A percentile compares a stretch with the other conserved stretches of the same genome.
These are phyloP conservation scores for Chrysomela aeneicollis DNA, from an alignment of 2,888 invertebrate species.

Conservation along the genomic window DNA sequence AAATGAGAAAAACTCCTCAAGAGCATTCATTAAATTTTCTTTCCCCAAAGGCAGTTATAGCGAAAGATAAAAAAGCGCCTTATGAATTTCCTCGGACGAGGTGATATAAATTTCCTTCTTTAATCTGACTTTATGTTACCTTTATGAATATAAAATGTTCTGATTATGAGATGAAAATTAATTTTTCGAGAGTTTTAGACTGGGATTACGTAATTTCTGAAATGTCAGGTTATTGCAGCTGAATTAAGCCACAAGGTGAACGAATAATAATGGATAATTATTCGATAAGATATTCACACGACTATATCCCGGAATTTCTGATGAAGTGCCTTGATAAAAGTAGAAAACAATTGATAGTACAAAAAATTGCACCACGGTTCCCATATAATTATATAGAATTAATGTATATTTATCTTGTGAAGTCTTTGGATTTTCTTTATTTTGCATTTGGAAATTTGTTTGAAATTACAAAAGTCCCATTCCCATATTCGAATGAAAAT, in stretches of 20 bases:
- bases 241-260: neutral
- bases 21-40: conserved; percentile 13
- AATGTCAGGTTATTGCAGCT: neutral
- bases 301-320: no score
- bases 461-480: no score
- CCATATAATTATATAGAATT: no score
- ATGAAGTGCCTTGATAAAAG: no score
- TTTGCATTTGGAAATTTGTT: no score
- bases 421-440: no score
- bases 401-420: no score
- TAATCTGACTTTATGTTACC: conserved; percentile 15
- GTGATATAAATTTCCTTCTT: conserved; percentile 14
- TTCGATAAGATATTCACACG: no score
- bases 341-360: no score
- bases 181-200: neutral
- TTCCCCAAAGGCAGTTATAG: conserved; percentile 10
- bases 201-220: neutral
- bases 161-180: conserved; percentile 7
- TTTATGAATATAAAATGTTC: conserved; percentile 18
- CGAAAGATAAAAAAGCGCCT: conserved; percentile 11
- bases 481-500: no score
- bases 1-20: neutral
- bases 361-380: no score
- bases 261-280: neutral
- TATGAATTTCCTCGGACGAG: conserved; percentile 10